Conservation (phyloP, 2,797 vertebrate genomes). For the Tachyglossus aculeatus region DNA sequence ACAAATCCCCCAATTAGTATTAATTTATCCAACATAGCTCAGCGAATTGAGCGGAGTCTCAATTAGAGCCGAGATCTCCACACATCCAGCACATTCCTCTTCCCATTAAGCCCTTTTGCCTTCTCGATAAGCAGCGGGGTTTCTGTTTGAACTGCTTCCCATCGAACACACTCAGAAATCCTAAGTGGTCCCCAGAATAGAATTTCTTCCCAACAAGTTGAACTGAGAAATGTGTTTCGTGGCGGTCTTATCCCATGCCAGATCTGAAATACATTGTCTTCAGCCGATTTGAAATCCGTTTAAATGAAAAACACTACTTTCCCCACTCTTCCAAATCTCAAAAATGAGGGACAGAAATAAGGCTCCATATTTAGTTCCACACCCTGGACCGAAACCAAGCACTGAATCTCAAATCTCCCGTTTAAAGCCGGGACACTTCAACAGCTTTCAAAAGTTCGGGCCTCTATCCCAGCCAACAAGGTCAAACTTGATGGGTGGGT, state of each 20-base stretch:
- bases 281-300: conserved; percentile 2
- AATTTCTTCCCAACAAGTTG: conserved; percentile 34
- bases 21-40: too few relatives aligned
- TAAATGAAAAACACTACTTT: too few relatives aligned
- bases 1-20: too few relatives aligned
- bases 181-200: conserved; percentile 17
- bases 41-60: too few relatives aligned
- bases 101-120: not conserved
- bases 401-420: not conserved
- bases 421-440: too few relatives aligned
- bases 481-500: too few relatives aligned
- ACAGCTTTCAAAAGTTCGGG: too few relatives aligned
- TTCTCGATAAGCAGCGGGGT: conserved; percentile 1
- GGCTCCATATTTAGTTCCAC: too few relatives aligned
- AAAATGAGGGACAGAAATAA: too few relatives aligned
- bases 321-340: too few relatives aligned
- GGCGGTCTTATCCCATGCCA: conserved; percentile 11
- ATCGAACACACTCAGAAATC: conserved; percentile 1
- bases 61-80: not conserved
- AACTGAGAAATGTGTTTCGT: conserved; percentile 23
- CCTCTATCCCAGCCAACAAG: too few relatives aligned
- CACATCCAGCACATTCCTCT: not conserved
- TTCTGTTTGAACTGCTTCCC: conserved; percentile 1
- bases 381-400: not conserved
- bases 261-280: conserved; percentile 19